Percentiles rank a stretch among this genome's conserved stretches.
These are phyloP conservation scores for Coenonympha glycerion DNA, from an alignment of 2,888 invertebrate species.

Conservation along the genomic window DNA sequence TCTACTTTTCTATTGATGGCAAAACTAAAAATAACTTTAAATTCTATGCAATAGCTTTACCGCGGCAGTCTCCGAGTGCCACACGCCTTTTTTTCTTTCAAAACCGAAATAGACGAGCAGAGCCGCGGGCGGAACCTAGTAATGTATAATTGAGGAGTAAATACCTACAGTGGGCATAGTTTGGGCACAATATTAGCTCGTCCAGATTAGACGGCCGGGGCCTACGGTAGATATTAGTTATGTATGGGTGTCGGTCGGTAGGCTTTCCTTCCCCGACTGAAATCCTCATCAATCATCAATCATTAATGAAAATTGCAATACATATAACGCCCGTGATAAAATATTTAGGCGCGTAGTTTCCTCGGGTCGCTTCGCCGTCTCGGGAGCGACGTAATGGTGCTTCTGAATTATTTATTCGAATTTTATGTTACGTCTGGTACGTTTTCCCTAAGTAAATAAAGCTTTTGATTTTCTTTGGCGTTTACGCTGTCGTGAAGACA, in stretches of 20 bases:
- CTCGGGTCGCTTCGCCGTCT: constrained; percentile 30
- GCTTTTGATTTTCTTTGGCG: constrained; percentile 51
- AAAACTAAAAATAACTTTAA: too few relatives aligned
- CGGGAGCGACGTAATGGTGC: constrained; percentile 55
- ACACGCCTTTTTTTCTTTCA: too few relatives aligned
- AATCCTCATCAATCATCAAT: constrained; percentile 64
- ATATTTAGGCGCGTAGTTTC: constrained; percentile 67
- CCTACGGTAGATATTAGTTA: constrained; percentile 50
- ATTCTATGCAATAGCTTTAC: too few relatives aligned
- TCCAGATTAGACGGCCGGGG: constrained; percentile 56
- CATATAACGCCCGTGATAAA: constrained; percentile 68
- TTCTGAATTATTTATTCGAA: constrained; percentile 67
- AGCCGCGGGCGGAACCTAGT: too few relatives aligned
- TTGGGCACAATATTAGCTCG: constrained; percentile 45
- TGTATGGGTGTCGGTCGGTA: constrained; percentile 48
- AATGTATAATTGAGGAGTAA: too few relatives aligned
- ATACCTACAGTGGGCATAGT: background rate
- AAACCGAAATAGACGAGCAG: too few relatives aligned
- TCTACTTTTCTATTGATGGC: too few relatives aligned
- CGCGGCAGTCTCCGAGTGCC: too few relatives aligned
- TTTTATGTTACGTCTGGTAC: constrained; percentile 64
- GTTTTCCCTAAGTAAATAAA: constrained; percentile 55
- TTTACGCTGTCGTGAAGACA: background rate
- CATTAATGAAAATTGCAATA: constrained; percentile 74
- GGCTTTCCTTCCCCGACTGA: constrained; percentile 47